Base-by-base conservation (phyloP, 1,140 invertebrate species). In the Drosophila insularis region DNA sequence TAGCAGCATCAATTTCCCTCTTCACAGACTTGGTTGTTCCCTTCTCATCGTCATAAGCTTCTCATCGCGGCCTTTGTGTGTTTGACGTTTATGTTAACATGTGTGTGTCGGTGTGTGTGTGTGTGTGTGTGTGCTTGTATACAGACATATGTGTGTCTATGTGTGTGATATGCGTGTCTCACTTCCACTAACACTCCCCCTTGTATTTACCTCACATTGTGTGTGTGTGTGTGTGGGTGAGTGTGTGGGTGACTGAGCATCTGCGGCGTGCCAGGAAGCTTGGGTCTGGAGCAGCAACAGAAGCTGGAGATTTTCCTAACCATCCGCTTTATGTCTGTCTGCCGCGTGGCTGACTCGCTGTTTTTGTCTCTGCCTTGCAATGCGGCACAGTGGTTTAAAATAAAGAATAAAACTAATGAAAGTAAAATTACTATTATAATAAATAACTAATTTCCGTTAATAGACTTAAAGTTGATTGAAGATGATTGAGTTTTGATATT, bases 11-110 rank as follows among this genome's bases (percentile, higher is more conserved):
- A n/a, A 4, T 13, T n/a, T 1, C 11, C 56, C 53, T 17, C 39
- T 17, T 43, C 11, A 6, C 21, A 6, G 11, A 6, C 62, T 21
- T 37, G 13, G 19, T 64, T 8, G 32, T 53, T 23, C 17, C 54
- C 53, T 35, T 39, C 35, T 27, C 17, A 21, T 50, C 17, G 11
- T 50, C 43, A 21, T 50, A 50, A 50, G 5, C 40, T 59, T 39
- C 63, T 31, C 53, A 55, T 65, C 63, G 74, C 62, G 62, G 60
- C 72, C 80, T 89, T 82, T 87, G 84, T 84, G 84, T 87, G 84
- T 89, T 87, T 87, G 84, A 84, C 84, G 84, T 87, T 87, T 89
- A 87, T 87, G 84, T 89, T 89, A 89, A 87, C 84, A 87, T 87
- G 77, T 87, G 77, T 89, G 82, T 81, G 43, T 50, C 17, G 11